phyloP scores from a whole-genome alignment of 1,140 invertebrate genomes.

The Contarinia nasturtii region DNA sequence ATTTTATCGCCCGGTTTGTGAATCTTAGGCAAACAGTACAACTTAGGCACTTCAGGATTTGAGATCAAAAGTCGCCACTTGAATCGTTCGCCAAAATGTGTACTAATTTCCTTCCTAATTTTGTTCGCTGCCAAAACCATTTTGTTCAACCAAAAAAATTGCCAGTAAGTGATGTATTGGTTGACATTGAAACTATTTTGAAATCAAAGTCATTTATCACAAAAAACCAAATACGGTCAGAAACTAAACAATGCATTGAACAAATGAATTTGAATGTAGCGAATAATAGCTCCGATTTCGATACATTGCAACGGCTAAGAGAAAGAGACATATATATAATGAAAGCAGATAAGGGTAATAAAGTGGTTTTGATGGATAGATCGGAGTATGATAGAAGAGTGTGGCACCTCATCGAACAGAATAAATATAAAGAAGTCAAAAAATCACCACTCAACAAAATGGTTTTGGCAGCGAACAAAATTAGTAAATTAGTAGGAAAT shows the following conservation, averaged over 20 bases:
- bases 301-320: not conserved
- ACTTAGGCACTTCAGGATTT: not conserved
- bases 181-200: no score
- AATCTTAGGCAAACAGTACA: not conserved
- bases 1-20: constrained; percentile 1
- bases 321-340: not conserved
- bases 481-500: not conserved
- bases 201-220: no score
- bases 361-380: not conserved
- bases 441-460: not conserved
- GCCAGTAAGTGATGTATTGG: no score
- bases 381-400: not conserved
- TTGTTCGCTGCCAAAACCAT: not conserved
- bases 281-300: no score
- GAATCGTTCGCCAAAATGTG: not conserved
- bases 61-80: not conserved
- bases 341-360: not conserved
- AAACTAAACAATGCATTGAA: no score
- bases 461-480: not conserved
- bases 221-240: no score
- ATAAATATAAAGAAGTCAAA: not conserved
- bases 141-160: no score
- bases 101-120: not conserved
- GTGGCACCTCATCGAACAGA: not conserved
- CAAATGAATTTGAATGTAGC: no score